These are phyloP conservation scores for Drosophila peninsularis DNA, from an alignment of 2,888 invertebrate species.

Conservation along the genomic window DNA sequence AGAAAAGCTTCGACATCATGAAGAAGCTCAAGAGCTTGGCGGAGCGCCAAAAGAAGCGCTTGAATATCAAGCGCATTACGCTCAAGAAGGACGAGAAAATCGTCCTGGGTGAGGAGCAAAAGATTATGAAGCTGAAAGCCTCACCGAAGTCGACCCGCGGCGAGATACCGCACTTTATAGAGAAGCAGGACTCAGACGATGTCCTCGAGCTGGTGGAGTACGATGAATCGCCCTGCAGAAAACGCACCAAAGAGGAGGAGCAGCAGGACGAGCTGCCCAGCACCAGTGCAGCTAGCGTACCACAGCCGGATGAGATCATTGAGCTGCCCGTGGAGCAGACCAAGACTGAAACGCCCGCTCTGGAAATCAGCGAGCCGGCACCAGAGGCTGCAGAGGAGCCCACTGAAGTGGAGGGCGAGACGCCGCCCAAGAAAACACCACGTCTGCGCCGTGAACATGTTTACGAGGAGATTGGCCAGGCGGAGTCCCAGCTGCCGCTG, in stretches of 20 bases:
- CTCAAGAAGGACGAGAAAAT: conserved; percentile 85
- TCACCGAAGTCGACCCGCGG: conserved; percentile 87
- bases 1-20: conserved; percentile 87
- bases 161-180: conserved; percentile 84
- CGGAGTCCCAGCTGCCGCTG: conserved; percentile 35
- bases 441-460: conserved; percentile 87
- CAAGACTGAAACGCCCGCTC: conserved; percentile 49
- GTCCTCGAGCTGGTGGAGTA: conserved; percentile 84
- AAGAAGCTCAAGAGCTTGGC: conserved; percentile 88
- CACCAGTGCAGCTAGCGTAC: conserved; percentile 68
- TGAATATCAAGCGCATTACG: conserved; percentile 82
- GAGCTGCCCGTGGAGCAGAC: conserved; percentile 72
- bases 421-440: conserved; percentile 82
- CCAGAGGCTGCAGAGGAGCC: conserved; percentile 7
- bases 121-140: conserved; percentile 87
- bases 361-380: conserved; percentile 42
- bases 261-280: conserved; percentile 52
- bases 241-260: conserved; percentile 73
- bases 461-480: conserved; percentile 87
- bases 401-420: conserved; percentile 42
- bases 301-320: conserved; percentile 84
- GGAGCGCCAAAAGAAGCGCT: conserved; percentile 87
- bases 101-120: conserved; percentile 85
- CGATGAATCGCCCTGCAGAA: conserved; percentile 84
- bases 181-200: conserved; percentile 85